phyloP scores from a whole-genome alignment of 2,888 invertebrate genomes.

The Melinaea marsaeus region DNA sequence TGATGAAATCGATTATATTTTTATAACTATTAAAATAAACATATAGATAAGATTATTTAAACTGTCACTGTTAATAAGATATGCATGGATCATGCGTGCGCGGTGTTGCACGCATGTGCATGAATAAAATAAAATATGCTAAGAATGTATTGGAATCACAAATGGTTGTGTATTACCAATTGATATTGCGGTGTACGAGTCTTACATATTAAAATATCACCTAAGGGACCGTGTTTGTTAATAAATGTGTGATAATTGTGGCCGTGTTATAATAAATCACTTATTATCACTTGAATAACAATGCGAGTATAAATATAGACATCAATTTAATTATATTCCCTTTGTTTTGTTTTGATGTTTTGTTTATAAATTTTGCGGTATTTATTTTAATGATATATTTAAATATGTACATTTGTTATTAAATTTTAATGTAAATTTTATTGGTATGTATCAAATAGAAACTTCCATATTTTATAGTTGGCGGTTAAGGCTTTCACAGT shows the following conservation, averaged over 20 bases:
- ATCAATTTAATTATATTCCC: neutral
- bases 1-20: neutral
- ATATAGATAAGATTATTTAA: neutral
- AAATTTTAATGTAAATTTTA: neutral
- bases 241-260: conserved; percentile 2
- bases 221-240: conserved; percentile 7
- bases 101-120: conserved; percentile 30
- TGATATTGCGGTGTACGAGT: conserved; percentile 13
- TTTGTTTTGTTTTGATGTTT: neutral
- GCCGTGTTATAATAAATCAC: neutral
- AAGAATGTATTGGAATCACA: conserved; percentile 28
- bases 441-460: neutral
- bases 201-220: neutral
- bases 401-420: neutral
- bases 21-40: too few species aligned
- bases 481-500: conserved; percentile 37
- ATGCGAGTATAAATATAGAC: neutral
- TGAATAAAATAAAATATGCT: conserved; percentile 24
- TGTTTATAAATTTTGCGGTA: neutral
- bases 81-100: conserved; percentile 27
- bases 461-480: conserved; percentile 18
- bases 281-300: conserved; percentile 5
- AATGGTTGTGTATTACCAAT: conserved; percentile 12
- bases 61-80: conserved; percentile 22
- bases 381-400: neutral